Percentiles rank a stretch among this genome's conserved stretches.
phyloP scores from a whole-genome alignment of 23 tunicate species.

The Oikopleura dioica region DNA sequence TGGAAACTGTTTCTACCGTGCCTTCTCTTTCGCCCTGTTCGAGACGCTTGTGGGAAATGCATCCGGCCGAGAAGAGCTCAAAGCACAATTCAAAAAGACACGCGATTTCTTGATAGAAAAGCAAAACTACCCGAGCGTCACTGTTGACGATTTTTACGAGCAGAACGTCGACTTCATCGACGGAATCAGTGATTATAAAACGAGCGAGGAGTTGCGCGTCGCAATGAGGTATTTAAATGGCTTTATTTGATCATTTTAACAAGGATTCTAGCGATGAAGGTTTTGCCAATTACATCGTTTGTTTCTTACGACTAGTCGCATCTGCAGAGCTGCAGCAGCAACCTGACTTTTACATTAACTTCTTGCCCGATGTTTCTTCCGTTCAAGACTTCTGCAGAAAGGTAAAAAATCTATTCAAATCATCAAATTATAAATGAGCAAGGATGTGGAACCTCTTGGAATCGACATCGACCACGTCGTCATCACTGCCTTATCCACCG shows the following conservation, averaged over 20 bases:
- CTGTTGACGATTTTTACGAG: not conserved
- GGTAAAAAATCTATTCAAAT: not conserved
- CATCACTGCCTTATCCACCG: not conserved
- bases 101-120: not conserved
- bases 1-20: not conserved
- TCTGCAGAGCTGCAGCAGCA: not conserved
- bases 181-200: too few species aligned
- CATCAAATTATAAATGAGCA: too few species aligned
- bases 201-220: too few species aligned
- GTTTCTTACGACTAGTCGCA: not conserved
- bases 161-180: not conserved
- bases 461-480: not conserved
- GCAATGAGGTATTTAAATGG: too few species aligned
- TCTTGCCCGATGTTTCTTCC: not conserved
- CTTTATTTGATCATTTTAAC: not conserved
- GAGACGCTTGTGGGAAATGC: not conserved
- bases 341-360: not conserved
- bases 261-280: not conserved
- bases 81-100: not conserved
- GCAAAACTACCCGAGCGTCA: not conserved
- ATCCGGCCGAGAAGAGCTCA: not conserved
- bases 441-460: not conserved
- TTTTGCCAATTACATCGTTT: not conserved
- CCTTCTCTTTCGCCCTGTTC: not conserved
- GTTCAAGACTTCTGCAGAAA: not conserved